A percentile compares a stretch with the other conserved stretches of the same genome.
Conservation (phyloP, 2,797 vertebrate genomes). For the Trematomus bernacchii region DNA sequence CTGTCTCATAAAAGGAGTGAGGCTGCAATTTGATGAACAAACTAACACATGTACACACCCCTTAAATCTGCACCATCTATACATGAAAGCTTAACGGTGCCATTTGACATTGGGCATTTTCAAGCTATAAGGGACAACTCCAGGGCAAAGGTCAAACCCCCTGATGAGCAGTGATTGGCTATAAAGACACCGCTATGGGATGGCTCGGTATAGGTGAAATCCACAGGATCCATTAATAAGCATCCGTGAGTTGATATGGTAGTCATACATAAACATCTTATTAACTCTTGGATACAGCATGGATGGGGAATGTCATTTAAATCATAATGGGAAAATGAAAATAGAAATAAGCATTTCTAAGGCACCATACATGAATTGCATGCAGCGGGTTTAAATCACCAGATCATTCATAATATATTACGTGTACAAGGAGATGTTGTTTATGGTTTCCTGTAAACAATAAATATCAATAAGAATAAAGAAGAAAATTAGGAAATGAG, state of each 20-base stretch:
- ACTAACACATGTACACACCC: background rate
- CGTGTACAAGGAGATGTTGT: constrained; percentile 1
- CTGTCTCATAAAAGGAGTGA: constrained; percentile 8
- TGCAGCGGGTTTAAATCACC: constrained; percentile 25
- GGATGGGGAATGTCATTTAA: constrained; percentile 27
- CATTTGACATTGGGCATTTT: constrained; percentile 1
- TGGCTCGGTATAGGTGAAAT: background rate
- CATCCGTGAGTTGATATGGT: constrained; percentile 7
- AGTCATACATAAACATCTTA: constrained; percentile 28
- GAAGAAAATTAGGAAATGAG: constrained; percentile 23
- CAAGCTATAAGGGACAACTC: background rate
- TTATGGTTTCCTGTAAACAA: constrained; percentile 37
- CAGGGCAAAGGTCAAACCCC: background rate
- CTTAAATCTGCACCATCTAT: background rate
- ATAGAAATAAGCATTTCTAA: constrained; percentile 11
- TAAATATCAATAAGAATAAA: too few species aligned
- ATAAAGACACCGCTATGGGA: background rate
- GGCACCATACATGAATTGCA: constrained; percentile 18
- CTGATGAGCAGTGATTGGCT: background rate
- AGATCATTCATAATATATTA: constrained; percentile 58
- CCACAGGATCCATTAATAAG: constrained; percentile 1
- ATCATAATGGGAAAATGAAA: constrained; percentile 41
- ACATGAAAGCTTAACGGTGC: background rate
- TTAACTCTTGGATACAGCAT: constrained; percentile 13
- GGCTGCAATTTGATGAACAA: background rate